Conservation (phyloP, 2,113 vertebrate genomes). For the Laticauda colubrina region DNA sequence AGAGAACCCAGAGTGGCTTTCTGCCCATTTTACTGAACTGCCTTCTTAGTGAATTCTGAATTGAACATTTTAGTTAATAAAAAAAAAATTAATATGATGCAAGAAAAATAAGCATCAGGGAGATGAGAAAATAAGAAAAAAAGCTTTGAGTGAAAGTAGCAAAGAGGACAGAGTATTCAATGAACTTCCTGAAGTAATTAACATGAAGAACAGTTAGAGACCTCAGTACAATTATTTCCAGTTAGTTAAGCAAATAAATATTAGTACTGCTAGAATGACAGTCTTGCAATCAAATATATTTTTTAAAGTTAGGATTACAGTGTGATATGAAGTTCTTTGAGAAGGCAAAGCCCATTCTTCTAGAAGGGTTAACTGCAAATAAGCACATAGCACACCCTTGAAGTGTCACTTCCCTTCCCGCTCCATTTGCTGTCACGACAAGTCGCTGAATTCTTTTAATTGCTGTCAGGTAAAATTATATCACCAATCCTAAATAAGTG, state of each 20-base stretch:
- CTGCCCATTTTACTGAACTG: not conserved
- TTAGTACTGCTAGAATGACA: not conserved
- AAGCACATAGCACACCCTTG: not conserved
- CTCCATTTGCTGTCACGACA: constrained; percentile 21
- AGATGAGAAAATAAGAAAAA: too few species aligned
- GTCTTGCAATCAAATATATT: not conserved
- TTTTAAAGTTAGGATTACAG: not conserved
- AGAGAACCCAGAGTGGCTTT: not conserved
- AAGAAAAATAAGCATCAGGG: not conserved
- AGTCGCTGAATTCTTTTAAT: constrained; percentile 1
- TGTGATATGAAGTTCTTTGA: not conserved
- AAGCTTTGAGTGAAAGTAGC: not conserved
- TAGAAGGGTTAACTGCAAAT: not conserved
- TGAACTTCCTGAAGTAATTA: not conserved
- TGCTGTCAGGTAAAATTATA: constrained; percentile 9
- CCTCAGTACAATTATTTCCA: not conserved
- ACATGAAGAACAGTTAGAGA: not conserved
- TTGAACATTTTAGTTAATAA: not conserved
- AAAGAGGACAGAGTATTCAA: not conserved
- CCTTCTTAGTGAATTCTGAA: not conserved
- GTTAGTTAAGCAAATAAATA: not conserved
- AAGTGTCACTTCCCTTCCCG: not conserved
- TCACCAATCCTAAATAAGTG: constrained; percentile 19
- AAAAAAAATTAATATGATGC: not conserved
- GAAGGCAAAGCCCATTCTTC: not conserved